Evolutionary conservation across 2,113 vertebrate species (phyloP), one percentile per base, ranked within the genome.

Genomic region (Epinephelus cyanopodus): DNA sequence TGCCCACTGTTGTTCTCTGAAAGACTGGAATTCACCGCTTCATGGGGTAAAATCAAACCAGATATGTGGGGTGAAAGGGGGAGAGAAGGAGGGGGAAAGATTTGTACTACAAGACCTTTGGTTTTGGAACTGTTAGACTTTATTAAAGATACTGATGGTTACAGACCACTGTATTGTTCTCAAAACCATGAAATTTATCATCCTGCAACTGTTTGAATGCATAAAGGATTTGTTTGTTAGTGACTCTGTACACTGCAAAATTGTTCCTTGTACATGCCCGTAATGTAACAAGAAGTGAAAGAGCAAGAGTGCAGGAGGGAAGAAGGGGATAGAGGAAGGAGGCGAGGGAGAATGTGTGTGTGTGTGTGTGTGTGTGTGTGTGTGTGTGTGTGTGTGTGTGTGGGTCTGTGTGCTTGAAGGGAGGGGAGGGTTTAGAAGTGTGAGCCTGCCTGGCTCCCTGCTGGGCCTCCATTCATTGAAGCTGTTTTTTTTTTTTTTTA

Each of bases 391-490:
- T 81, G 70, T 81, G 29, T 29, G 27, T 27, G 29, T 29, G 64
- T 29, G 74, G 33, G 78, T 77, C 79, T 81, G 73, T 81, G 76
- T 54, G 71, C 60, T 63, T 78, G 70, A 70, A 78, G 48, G 70
- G 63, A 86, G 25, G 42, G 61, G 64, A 77, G 81, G 53, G 45
- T 83, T 84, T 66, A 62, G 74, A 70, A 45, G 71, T 72, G 77
- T 63, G 74, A 73, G 89, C 47, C 66, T 81, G 87, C 82, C 81
- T 89, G 88, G 87, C 81, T 82, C 87, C 94, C 87, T 81, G 91
- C 91, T 87, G 92, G 77, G 93, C 87, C 89, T 89, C 85, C 84
- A 86, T 91, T 94, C 90, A 92, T 87, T 89, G 91, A 93, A 90
- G 91, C 92, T 85, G 83, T n/a, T 45, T 87, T 65, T 29, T 93